These are phyloP conservation scores for Anarrhichthys ocellatus DNA, from an alignment of 2,113 vertebrate species.

Conservation along the genomic window DNA sequence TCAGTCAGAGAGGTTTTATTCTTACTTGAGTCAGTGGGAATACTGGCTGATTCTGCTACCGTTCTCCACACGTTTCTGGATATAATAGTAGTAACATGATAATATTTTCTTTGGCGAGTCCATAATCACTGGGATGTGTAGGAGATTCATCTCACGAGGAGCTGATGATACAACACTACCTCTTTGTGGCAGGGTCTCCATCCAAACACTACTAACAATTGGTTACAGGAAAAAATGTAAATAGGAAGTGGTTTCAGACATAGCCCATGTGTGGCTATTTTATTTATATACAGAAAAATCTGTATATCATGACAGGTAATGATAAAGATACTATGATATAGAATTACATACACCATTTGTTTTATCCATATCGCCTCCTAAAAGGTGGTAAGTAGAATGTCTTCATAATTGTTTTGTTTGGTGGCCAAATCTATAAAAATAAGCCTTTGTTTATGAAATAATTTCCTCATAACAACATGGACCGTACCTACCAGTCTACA, in stretches of 20 bases:
- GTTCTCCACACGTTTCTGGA: neutral
- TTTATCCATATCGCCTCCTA: neutral
- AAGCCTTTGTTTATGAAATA: neutral
- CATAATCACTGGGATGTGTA: neutral
- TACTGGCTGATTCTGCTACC: neutral
- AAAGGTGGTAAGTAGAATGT: neutral
- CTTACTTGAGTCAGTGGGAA: neutral
- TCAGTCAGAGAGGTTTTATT: neutral
- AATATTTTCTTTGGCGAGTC: neutral
- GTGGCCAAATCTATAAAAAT: neutral
- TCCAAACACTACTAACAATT: neutral
- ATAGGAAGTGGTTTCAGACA: neutral
- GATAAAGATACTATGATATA: neutral
- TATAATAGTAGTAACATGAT: neutral
- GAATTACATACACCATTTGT: neutral
- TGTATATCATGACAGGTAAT: neutral
- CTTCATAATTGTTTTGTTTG: neutral
- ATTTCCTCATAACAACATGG: too few relatives aligned
- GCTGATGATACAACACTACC: conserved; percentile 46
- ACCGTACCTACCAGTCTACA: conserved; percentile 92
- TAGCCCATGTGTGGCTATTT: neutral
- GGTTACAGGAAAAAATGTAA: neutral
- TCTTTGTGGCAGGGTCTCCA: conserved; percentile 54
- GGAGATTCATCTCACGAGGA: neutral
- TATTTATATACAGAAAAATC: neutral